Percentiles rank a stretch among this genome's conserved stretches.
Evolutionary conservation across 2,113 vertebrate species (phyloP).

Genomic region (Egretta garzetta): DNA sequence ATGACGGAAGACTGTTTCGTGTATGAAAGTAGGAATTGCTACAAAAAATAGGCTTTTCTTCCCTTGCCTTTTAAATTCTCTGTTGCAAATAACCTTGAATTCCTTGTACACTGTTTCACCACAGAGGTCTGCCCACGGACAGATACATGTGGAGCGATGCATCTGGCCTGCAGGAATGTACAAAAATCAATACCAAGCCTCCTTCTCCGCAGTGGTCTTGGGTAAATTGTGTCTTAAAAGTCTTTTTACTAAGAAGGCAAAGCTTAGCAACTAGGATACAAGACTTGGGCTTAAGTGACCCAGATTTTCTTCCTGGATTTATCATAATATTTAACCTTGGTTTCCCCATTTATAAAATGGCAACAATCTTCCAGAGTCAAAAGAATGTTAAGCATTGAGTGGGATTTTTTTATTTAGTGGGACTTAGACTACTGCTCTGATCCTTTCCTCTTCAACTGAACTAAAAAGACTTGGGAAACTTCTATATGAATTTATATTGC

Average conservation of each 20-base stretch:
- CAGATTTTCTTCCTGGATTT: background rate
- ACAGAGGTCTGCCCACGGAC: conserved; percentile 94
- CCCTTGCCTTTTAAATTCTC: background rate
- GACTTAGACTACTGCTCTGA: background rate
- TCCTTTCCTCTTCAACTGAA: background rate
- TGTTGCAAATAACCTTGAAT: background rate
- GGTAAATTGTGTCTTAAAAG: conserved; percentile 76
- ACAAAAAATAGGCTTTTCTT: background rate
- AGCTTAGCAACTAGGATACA: background rate
- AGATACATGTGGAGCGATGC: conserved; percentile 98
- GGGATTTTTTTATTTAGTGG: background rate
- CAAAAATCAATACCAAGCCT: conserved; percentile 88
- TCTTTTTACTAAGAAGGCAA: background rate
- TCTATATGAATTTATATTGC: background rate
- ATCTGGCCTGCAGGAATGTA: conserved; percentile 90
- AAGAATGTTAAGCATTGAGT: background rate
- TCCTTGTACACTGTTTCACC: background rate
- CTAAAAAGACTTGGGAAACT: background rate
- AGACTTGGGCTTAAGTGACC: background rate
- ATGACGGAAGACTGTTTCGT: background rate
- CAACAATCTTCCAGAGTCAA: background rate
- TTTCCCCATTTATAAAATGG: background rate
- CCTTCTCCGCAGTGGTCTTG: conserved; percentile 94
- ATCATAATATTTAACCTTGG: background rate
- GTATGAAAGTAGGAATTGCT: background rate